phyloP scores from a whole-genome alignment of 2,888 invertebrate genomes.

The Melanargia galathea region DNA sequence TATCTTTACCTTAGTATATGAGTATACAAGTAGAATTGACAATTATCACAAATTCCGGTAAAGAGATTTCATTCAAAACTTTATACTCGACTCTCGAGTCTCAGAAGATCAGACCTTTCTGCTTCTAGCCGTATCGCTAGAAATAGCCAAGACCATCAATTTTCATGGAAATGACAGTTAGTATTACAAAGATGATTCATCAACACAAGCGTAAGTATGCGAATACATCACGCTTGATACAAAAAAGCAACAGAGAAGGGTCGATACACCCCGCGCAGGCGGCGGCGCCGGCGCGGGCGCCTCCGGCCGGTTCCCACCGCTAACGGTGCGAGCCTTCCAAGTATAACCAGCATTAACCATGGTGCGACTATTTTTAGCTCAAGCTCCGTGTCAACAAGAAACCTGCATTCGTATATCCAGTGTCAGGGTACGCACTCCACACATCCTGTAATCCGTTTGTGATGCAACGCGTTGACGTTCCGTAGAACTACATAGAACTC shows the following conservation, averaged over 20 bases:
- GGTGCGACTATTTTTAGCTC: constrained; percentile 62
- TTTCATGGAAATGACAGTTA: constrained; percentile 7
- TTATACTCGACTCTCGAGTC: no score
- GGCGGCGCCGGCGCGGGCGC: constrained; percentile 50
- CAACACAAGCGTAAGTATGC: constrained; percentile 39
- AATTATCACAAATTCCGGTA: no score
- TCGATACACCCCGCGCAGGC: constrained; percentile 52
- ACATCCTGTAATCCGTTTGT: constrained; percentile 18
- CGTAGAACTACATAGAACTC: no score
- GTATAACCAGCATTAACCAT: constrained; percentile 61
- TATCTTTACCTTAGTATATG: no score
- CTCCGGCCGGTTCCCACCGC: constrained; percentile 59
- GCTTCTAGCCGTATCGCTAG: not conserved
- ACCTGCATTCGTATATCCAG: constrained; percentile 32
- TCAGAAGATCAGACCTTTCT: not conserved
- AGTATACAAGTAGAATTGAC: no score
- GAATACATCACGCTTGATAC: constrained; percentile 37
- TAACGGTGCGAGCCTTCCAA: constrained; percentile 68
- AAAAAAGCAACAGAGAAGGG: constrained; percentile 56
- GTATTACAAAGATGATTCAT: constrained; percentile 39
- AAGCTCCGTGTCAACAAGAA: constrained; percentile 46
- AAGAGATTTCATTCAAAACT: no score
- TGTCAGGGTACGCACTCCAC: constrained; percentile 28
- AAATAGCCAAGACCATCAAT: constrained; percentile 16
- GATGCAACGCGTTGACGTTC: not conserved